These are phyloP conservation scores for Entomobrya multifasciata DNA, from an alignment of 2,888 invertebrate genomes.

Conservation along the genomic window DNA sequence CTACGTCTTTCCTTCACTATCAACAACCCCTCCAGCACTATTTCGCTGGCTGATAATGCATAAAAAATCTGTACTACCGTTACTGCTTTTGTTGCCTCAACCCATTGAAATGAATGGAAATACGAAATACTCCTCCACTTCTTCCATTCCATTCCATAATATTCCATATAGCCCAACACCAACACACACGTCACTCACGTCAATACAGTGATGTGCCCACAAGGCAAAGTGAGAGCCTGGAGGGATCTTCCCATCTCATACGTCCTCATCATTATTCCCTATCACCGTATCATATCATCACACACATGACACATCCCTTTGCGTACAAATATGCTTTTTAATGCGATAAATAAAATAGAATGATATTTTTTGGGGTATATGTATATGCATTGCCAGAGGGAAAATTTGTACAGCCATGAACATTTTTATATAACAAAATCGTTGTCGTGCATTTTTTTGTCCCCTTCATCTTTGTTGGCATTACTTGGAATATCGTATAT, in stretches of 20 bases:
- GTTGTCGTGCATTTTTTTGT: neutral
- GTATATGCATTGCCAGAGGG: slow-evolving; percentile 23
- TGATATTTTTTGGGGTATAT: neutral
- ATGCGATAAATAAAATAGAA: slow-evolving; percentile 47
- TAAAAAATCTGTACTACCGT: neutral
- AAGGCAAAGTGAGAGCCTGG: neutral
- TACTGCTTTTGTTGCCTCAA: slow-evolving; percentile 1
- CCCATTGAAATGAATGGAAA: slow-evolving; percentile 16
- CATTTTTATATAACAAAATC: slow-evolving; percentile 14
- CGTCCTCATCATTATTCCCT: slow-evolving; percentile 14
- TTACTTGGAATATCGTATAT: too few relatives aligned
- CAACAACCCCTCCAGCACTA: slow-evolving; percentile 5
- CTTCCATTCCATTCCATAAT: too few relatives aligned
- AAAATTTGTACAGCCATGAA: neutral
- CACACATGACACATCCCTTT: slow-evolving; percentile 14
- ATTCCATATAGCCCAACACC: too few relatives aligned
- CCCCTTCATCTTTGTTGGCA: neutral
- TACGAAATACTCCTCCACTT: slow-evolving; percentile 30
- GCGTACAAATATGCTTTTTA: slow-evolving; percentile 32
- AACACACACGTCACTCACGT: slow-evolving; percentile 41
- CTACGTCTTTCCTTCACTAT: too few relatives aligned
- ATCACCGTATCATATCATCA: slow-evolving; percentile 13
- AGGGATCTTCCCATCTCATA: slow-evolving; percentile 9
- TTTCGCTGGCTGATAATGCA: slow-evolving; percentile 13
- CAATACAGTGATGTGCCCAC: slow-evolving; percentile 24